phyloP scores from a whole-genome alignment of 2,113 vertebrate species.

The Hippoglossus stenolepis region DNA sequence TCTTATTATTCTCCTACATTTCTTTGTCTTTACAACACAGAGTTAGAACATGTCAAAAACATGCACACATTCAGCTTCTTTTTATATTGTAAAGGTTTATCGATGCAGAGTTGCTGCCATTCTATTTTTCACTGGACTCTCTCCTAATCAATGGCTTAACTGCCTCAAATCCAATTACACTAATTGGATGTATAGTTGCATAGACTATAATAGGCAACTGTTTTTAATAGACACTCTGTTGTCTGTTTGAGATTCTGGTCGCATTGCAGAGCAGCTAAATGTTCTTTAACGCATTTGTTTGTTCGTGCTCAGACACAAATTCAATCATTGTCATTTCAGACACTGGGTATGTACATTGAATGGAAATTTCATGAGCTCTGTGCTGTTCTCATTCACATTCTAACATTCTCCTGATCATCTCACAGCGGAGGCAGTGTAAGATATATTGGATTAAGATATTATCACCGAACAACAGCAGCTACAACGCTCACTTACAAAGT shows the following conservation, averaged over 20 bases:
- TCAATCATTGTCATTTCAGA: neutral
- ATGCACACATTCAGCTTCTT: conserved; percentile 21
- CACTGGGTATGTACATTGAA: neutral
- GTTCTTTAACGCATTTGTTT: conserved; percentile 1
- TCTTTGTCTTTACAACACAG: neutral
- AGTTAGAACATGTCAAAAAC: conserved; percentile 18
- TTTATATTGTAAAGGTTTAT: conserved; percentile 30
- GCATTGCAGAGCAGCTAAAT: neutral
- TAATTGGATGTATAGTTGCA: conserved; percentile 74
- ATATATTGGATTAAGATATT: conserved; percentile 5
- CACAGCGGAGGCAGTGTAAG: neutral
- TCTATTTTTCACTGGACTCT: conserved; percentile 74
- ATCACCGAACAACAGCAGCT: conserved; percentile 9
- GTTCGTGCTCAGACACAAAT: neutral
- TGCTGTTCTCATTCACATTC: neutral
- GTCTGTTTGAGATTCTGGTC: conserved; percentile 23
- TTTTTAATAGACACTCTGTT: conserved; percentile 51
- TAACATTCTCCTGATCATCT: conserved; percentile 15
- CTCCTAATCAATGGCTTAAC: conserved; percentile 73
- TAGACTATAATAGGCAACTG: conserved; percentile 60
- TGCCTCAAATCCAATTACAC: conserved; percentile 72
- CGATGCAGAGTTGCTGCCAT: conserved; percentile 41
- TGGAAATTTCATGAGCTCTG: neutral
- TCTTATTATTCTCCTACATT: neutral
- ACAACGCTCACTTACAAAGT: neutral